A percentile compares a stretch with the other conserved stretches of the same genome.
Evolutionary conservation across 2,113 vertebrate species (phyloP).

Genomic region (Bungarus multicinctus): DNA sequence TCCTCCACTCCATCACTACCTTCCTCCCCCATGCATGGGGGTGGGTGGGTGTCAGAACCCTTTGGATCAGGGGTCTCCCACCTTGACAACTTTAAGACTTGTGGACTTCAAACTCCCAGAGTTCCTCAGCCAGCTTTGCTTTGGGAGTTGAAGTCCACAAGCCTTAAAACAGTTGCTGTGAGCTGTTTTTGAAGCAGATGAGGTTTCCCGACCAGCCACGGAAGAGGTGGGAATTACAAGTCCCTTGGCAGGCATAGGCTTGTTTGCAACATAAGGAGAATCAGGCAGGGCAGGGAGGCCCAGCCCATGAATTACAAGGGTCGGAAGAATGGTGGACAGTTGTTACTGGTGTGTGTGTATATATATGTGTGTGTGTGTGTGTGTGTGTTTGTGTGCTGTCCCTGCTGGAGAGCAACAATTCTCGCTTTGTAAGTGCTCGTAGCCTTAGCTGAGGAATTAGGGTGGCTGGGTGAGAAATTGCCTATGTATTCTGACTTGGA

Average conservation of each 20-base stretch:
- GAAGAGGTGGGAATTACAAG: background rate
- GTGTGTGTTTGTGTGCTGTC: background rate
- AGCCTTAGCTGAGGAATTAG: background rate
- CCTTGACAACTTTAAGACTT: too few species aligned
- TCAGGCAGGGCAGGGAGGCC: background rate
- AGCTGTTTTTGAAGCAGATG: background rate
- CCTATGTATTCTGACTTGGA: background rate
- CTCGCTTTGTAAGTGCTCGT: background rate
- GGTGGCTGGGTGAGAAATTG: background rate
- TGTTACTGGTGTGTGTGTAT: background rate
- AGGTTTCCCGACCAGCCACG: background rate
- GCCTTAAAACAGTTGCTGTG: background rate
- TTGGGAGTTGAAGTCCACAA: too few species aligned
- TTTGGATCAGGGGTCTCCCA: too few species aligned
- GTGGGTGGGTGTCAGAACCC: too few species aligned
- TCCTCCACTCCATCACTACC: too few species aligned
- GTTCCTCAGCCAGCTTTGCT: too few species aligned
- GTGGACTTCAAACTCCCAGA: too few species aligned
- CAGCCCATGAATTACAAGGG: background rate
- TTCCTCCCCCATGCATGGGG: too few species aligned
- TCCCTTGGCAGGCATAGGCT: background rate
- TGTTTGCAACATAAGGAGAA: background rate
- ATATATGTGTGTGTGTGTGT: too few species aligned
- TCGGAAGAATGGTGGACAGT: background rate
- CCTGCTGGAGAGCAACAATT: background rate